Percentiles rank a stretch among this genome's conserved stretches.
Evolutionary conservation across 2,888 invertebrate species (phyloP).

Genomic region (Hydriomena furcata): DNA sequence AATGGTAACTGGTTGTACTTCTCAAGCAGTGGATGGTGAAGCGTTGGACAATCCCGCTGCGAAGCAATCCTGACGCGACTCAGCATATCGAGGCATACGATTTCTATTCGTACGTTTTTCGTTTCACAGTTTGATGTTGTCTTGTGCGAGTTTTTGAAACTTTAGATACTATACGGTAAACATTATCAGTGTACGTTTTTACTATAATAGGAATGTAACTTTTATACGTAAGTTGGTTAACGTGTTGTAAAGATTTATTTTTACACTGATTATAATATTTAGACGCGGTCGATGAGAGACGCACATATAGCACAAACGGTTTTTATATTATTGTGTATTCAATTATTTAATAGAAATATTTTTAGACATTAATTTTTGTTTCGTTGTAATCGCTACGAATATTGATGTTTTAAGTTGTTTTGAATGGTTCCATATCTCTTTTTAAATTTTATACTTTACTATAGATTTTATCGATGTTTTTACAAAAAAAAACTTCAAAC

Average conservation of each 20-base stretch:
- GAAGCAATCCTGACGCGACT: conserved; percentile 44
- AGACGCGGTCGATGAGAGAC: conserved; percentile 46
- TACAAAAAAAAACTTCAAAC: conserved; percentile 31
- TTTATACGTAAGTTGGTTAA: conserved; percentile 70
- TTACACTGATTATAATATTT: conserved; percentile 65
- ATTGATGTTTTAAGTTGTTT: conserved; percentile 22
- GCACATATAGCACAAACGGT: conserved; percentile 64
- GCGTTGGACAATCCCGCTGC: conserved; percentile 38
- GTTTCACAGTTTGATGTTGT: conserved; percentile 71
- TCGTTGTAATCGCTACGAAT: conserved; percentile 13
- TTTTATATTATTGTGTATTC: conserved; percentile 21
- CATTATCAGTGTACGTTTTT: conserved; percentile 49
- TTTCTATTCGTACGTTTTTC: conserved; percentile 58
- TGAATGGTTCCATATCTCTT: conserved; percentile 44
- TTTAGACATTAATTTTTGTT: conserved; percentile 8
- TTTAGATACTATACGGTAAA: conserved; percentile 35
- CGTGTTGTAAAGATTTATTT: conserved; percentile 67
- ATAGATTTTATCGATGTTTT: conserved; percentile 35
- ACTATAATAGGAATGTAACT: conserved; percentile 51
- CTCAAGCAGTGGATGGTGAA: conserved; percentile 48
- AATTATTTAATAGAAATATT: conserved; percentile 24
- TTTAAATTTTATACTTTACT: conserved; percentile 37
- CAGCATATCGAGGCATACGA: conserved; percentile 68
- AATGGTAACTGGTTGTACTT: conserved; percentile 46
- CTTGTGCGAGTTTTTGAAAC: conserved; percentile 51